phyloP scores from a whole-genome alignment of 2,888 invertebrate genomes.

The Drosophila cognata region DNA sequence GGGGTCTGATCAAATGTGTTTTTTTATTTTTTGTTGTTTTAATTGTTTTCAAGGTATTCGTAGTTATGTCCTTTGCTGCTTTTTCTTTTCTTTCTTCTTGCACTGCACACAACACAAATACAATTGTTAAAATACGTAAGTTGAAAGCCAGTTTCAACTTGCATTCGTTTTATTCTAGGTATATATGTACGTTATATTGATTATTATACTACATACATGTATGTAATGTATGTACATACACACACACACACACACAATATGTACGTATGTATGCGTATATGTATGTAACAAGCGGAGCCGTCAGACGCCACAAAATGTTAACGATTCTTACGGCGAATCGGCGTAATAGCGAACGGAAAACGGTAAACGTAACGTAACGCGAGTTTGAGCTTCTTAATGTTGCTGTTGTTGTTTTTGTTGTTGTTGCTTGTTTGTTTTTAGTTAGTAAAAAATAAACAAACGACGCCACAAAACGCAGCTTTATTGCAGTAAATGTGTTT shows the following conservation, averaged over 20 bases:
- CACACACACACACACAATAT: slow-evolving; percentile 13
- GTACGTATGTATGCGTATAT: slow-evolving; percentile 33
- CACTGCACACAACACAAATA: slow-evolving; percentile 57
- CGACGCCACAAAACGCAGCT: slow-evolving; percentile 72
- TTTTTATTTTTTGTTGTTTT: slow-evolving; percentile 16
- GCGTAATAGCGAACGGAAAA: slow-evolving; percentile 54
- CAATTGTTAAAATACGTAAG: slow-evolving; percentile 54
- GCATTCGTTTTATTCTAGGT: slow-evolving; percentile 64
- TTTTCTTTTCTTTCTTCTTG: slow-evolving; percentile 36
- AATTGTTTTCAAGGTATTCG: slow-evolving; percentile 30
- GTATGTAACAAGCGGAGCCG: slow-evolving; percentile 42
- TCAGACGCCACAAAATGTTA: slow-evolving; percentile 57
- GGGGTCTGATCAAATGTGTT: slow-evolving; percentile 13
- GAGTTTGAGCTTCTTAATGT: slow-evolving; percentile 39
- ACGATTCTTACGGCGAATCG: slow-evolving; percentile 58
- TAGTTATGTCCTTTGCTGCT: slow-evolving; percentile 37
- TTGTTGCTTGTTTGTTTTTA: slow-evolving; percentile 67
- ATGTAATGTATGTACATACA: slow-evolving; percentile 24
- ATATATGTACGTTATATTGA: slow-evolving; percentile 62
- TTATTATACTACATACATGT: slow-evolving; percentile 56
- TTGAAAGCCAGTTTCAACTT: slow-evolving; percentile 60
- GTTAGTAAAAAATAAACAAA: slow-evolving; percentile 75
- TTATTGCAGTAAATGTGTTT: slow-evolving; percentile 69
- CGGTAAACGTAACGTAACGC: slow-evolving; percentile 56
- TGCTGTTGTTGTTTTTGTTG: slow-evolving; percentile 38